Percentiles rank a stretch among this genome's conserved stretches.
Conservation (phyloP, 2,113 vertebrate genomes). For the Pedionomus torquatus region DNA sequence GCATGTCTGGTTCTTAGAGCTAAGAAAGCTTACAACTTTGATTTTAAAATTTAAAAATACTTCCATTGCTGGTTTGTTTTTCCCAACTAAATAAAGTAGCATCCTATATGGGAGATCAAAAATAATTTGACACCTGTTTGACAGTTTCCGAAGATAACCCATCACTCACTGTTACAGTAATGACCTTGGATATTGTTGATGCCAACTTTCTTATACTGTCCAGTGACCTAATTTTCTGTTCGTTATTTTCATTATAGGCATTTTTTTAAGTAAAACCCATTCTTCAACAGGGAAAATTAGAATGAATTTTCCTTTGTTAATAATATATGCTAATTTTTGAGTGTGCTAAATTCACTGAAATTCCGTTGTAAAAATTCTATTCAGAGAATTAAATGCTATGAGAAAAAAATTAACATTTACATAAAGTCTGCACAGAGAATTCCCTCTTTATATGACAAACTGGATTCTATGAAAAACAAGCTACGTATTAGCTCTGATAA, state of each 20-base stretch:
- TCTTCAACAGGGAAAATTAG: neutral
- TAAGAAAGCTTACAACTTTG: neutral
- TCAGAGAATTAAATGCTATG: neutral
- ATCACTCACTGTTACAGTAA: neutral
- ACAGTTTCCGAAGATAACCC: neutral
- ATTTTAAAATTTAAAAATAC: neutral
- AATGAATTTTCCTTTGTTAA: neutral
- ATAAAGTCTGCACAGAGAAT: neutral
- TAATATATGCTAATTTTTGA: neutral
- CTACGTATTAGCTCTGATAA: neutral
- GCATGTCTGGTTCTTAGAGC: neutral
- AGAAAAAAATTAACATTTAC: neutral
- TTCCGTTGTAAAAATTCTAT: neutral
- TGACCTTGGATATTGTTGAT: neutral
- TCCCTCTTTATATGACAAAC: neutral
- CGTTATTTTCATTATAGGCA: neutral
- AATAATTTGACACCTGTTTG: neutral
- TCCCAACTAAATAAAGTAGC: neutral
- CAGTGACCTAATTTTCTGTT: neutral
- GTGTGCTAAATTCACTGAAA: neutral
- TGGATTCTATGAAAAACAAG: neutral
- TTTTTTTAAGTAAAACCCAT: neutral
- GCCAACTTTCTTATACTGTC: neutral
- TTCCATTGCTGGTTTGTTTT: neutral
- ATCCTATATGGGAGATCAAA: neutral